Base-by-base conservation (phyloP, 2,113 vertebrate genomes). In the Pedionomus torquatus region DNA sequence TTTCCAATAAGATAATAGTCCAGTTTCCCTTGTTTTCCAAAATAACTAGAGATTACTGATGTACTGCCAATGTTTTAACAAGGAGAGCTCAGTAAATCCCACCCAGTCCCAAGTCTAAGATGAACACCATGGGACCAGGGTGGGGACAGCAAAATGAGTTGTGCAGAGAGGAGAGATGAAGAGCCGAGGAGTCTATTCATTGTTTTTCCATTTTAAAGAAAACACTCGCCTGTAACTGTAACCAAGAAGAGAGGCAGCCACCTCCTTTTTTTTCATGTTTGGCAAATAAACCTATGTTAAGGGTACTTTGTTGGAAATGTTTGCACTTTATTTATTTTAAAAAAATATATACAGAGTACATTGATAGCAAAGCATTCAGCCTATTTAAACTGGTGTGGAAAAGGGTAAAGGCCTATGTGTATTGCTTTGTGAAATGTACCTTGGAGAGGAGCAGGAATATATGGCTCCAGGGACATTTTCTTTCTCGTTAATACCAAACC, bases 181-280 rank as follows among this genome's bases (percentile, higher is more conserved):
- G 90, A 92, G 78, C 89, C 4, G 5, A 33, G 64, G 89, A 95
- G 72, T 21, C 87, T 57, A 2, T 4, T 94, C 75, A 9, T 93
- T 97, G 96, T 97, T 97, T 92, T 95, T 91, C 92, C 92, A 85
- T 60, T 31, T 87, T 41, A 96, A 96, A 96, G 93, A 80, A 97
- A 97, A 97, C 94, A 95, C 75, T 87, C n/a, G 43, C 37, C 75
- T 96, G 96, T 87, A 92, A 89, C 65, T 57, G 52, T 68, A 97
- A 89, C 93, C 94, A 39, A 82, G 72, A 61, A 76, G 78, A 91
- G 89, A 87, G 37, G 80, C 83, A 79, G 91, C 86, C 92, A 68
- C 93, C 91, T 89, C 91, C 77, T 90, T 54, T 63, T 54, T 68
- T 18, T 66, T 48, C 25, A 4, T 95, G 74, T 96, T 97, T 97